Base-by-base conservation (phyloP, 2,888 invertebrate genomes). In the Acanthosepion esculentum region DNA sequence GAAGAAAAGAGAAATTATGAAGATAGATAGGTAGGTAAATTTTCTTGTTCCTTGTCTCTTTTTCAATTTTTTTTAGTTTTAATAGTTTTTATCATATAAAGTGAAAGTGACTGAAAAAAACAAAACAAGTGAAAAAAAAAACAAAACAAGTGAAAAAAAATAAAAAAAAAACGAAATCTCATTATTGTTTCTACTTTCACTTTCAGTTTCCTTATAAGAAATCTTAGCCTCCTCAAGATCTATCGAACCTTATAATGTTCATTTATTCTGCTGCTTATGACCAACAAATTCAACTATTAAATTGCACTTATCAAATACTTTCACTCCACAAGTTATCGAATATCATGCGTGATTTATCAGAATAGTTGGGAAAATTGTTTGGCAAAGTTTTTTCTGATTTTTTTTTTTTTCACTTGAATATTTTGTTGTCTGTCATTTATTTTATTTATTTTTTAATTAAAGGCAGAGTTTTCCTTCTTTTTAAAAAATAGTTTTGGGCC, bases 261-360 rank as follows among this genome's bases (percentile, higher is more conserved):
- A 78, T 78, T 33, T 78, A 78, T 78, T 78, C 78, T 78, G n/a
- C 78, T 78, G 78, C 78, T n/a, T 78, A 78, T 78, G n/a, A 78
- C 78, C 78, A 78, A n/a, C n/a, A 33, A 78, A 78, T 78, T 78
- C n/a, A 78, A 78, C 78, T 78, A 33, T 78, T 78, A 78, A 78
- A 78, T 78, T 78, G 78, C 78, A 78, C 78, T 78, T 78, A 78
- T 78, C 78, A n/a, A 78, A n/a, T 78, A 78, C n/a, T n/a, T 78
- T 78, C 78, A 78, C n/a, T 33, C n/a, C n/a, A 78, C n/a, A 78
- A 78, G 78, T 78, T 78, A 78, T 78, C n/a, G 78, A 78, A 78
- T 78, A 78, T 15, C 1, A 33, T 78, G 78, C 78, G 18, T 78
- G 78, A 78, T n/a, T 78, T 33, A n/a, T 33, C 78, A 78, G 78